Evolutionary conservation across 2,113 vertebrate species (phyloP).

Genomic region (Amblyopsis rosae): DNA sequence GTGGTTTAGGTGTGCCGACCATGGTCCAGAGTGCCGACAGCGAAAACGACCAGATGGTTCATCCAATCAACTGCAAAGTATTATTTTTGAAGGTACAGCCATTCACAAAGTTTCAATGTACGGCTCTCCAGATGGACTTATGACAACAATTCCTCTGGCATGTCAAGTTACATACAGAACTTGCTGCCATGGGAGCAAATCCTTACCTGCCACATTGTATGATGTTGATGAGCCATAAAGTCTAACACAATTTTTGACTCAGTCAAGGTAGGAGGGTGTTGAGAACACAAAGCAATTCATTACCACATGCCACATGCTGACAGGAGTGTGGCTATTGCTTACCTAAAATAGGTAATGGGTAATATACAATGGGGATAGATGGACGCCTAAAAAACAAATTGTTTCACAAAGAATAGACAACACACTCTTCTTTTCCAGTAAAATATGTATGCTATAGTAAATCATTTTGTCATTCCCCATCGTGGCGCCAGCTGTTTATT

Average conservation of each 20-base stretch:
- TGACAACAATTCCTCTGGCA: no score
- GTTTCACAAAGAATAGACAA: neutral
- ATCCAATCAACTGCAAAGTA: no score
- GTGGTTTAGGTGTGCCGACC: no score
- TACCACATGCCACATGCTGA: constrained; percentile 7
- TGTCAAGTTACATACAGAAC: neutral
- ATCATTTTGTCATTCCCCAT: neutral
- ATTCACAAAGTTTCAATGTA: no score
- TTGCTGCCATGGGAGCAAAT: constrained; percentile 54
- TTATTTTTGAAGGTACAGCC: neutral
- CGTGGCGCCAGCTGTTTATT: neutral
- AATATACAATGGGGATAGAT: neutral
- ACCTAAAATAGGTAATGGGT: neutral
- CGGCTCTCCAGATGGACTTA: no score
- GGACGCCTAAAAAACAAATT: neutral
- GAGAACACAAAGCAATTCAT: constrained; percentile 11
- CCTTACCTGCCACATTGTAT: constrained; percentile 42
- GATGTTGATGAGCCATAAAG: constrained; percentile 39
- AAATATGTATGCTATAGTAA: neutral
- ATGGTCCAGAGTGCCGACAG: no score
- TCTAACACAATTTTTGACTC: constrained; percentile 25
- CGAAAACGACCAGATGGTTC: no score
- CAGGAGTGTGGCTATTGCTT: constrained; percentile 12
- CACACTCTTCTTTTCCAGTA: neutral
- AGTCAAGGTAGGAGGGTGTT: neutral